Evolutionary conservation across 2,797 vertebrate species (phyloP).

Genomic region (Buceros bicornis): DNA sequence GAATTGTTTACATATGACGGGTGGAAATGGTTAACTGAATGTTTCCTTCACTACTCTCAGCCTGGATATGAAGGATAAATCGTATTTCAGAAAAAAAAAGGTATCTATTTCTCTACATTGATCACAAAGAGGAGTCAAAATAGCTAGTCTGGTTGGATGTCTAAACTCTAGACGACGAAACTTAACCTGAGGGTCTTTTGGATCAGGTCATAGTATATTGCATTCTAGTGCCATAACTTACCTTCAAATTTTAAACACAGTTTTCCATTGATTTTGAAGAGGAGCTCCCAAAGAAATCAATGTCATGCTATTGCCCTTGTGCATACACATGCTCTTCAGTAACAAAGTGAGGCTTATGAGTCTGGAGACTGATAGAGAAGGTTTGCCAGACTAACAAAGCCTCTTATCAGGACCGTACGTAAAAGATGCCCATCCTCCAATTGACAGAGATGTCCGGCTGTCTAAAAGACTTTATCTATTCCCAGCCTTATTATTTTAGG

Average conservation of each 20-base stretch:
- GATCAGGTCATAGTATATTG: neutral
- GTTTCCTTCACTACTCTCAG: neutral
- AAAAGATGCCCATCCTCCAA: neutral
- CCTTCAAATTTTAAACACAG: slow-evolving; percentile 52
- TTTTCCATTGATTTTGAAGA: slow-evolving; percentile 50
- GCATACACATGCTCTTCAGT: slow-evolving; percentile 23
- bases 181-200: slow-evolving; percentile 31
- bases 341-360: slow-evolving; percentile 22
- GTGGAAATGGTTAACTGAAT: neutral
- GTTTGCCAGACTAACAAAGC: neutral
- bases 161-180: slow-evolving; percentile 42
- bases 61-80: neutral
- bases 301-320: slow-evolving; percentile 41
- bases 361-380: neutral
- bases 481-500: slow-evolving; percentile 20
- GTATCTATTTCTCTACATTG: neutral
- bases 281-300: slow-evolving; percentile 43
- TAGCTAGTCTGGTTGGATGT: neutral
- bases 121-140: neutral
- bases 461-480: slow-evolving; percentile 6
- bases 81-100: neutral
- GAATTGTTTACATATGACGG: neutral
- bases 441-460: neutral
- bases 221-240: slow-evolving; percentile 14
- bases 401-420: neutral